Percentiles rank a stretch among this genome's conserved stretches.
phyloP scores from a whole-genome alignment of 2,113 vertebrate species.

The Rattus norvegicus region GRCr8 NC_086027.1:90089501-90090000 shows the following conservation, averaged over 20 bases:
- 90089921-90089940: conserved; percentile 58
- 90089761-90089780: conserved; percentile 13
- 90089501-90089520: conserved; percentile 79
- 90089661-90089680: conserved; percentile 81
- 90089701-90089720: conserved; percentile 71
- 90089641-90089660: conserved; percentile 70
- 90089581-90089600: conserved; percentile 72
- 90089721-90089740: conserved; percentile 44
- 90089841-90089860: not conserved
- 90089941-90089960: conserved; percentile 63
- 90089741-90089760: conserved; percentile 27
- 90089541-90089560: conserved; percentile 80
- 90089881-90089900: conserved; percentile 52
- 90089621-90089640: conserved; percentile 78
- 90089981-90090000: conserved; percentile 73
- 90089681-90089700: conserved; percentile 80
- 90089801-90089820: conserved; percentile 18
- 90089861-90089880: not conserved
- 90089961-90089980: conserved; percentile 60
- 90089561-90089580: conserved; percentile 73
- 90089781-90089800: conserved; percentile 29
- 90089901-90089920: not conserved
- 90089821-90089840: conserved; percentile 55
- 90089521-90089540: conserved; percentile 76
- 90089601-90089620: conserved; percentile 79